Evolutionary conservation across 2,888 invertebrate genomes (phyloP).

Genomic region (Corbicula japonica): DNA sequence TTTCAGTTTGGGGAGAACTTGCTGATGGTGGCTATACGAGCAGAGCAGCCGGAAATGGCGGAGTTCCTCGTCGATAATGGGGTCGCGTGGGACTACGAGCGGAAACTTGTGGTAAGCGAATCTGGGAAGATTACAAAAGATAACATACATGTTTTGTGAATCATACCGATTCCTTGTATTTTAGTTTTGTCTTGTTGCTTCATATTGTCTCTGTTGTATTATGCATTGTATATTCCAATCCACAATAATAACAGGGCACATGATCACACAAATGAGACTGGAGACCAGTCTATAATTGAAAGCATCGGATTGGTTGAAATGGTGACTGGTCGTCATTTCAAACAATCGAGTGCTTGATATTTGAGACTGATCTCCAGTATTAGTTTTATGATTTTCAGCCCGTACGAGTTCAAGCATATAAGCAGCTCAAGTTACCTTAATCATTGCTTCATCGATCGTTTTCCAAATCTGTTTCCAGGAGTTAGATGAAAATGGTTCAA

Average conservation of each 20-base stretch:
- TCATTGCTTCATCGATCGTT: neutral
- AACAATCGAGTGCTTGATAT: no score
- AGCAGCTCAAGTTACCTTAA: neutral
- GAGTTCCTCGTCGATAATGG: conserved; percentile 85
- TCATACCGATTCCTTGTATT: neutral
- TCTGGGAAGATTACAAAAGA: neutral
- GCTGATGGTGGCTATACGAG: conserved; percentile 84
- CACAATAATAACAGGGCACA: no score
- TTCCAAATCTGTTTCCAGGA: conserved; percentile 50
- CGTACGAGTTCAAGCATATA: no score
- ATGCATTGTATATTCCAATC: no score
- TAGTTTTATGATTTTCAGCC: no score
- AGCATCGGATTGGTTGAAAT: no score
- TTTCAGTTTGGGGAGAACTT: conserved; percentile 84
- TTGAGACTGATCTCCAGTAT: no score
- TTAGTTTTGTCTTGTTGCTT: neutral
- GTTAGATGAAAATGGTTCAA: conserved; percentile 43
- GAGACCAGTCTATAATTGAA: no score
- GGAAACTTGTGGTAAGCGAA: conserved; percentile 74
- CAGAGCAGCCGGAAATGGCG: conserved; percentile 79
- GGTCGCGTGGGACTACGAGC: conserved; percentile 70
- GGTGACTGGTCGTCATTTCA: no score
- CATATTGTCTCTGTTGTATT: neutral
- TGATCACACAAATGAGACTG: no score
- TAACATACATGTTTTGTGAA: conserved; percentile 2